Percentiles rank a stretch among this genome's conserved stretches.
These are phyloP conservation scores for Megaptera novaeangliae DNA, from an alignment of 2,113 vertebrate species.

Conservation along the genomic window DNA sequence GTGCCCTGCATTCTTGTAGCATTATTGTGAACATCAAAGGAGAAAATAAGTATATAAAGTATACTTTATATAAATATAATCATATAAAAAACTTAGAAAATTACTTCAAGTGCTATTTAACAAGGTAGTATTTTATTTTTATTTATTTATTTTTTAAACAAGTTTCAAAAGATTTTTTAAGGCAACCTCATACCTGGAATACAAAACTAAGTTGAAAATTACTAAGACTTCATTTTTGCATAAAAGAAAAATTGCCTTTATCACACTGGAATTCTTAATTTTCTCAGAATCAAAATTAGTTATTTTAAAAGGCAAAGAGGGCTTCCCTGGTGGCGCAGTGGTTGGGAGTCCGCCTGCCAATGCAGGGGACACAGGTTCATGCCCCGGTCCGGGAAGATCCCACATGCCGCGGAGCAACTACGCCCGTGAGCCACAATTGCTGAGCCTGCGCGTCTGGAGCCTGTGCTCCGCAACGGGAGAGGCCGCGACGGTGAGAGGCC, in stretches of 20 bases:
- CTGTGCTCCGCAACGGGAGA: no score
- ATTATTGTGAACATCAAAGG: background rate
- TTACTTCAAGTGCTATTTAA: background rate
- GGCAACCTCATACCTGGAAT: background rate
- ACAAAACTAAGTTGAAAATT: conserved; percentile 33
- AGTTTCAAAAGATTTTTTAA: background rate
- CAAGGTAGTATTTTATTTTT: background rate
- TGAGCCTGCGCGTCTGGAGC: no score
- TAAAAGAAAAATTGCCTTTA: conserved; percentile 29
- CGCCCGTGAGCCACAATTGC: no score
- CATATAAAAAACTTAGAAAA: background rate
- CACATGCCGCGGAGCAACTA: no score
- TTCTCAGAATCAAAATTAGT: conserved; percentile 46
- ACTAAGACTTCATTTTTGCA: background rate
- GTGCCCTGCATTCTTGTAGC: background rate
- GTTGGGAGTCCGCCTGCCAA: no score
- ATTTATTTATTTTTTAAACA: background rate
- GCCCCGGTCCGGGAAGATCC: no score
- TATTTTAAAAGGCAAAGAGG: conserved; percentile 5
- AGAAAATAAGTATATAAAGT: background rate
- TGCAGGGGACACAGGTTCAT: no score
- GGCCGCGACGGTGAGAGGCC: no score
- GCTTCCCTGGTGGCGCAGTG: no score
- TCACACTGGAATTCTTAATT: conserved; percentile 39
- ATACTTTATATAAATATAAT: no score